phyloP scores from a whole-genome alignment of 2,888 invertebrate species.

The Microdon myrmicae region DNA sequence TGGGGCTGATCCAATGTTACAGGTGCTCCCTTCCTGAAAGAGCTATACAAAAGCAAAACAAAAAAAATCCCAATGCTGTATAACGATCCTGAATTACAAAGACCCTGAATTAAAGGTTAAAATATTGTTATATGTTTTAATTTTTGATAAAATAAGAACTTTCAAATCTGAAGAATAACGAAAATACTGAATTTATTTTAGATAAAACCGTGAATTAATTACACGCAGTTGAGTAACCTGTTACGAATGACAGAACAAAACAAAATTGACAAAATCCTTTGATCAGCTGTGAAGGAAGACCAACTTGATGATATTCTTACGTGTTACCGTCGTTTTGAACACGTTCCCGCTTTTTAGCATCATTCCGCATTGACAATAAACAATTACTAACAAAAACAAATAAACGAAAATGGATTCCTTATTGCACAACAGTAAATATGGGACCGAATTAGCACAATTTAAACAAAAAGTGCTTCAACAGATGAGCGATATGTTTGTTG shows the following conservation, averaged over 20 bases:
- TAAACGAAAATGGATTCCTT: slow-evolving; percentile 15
- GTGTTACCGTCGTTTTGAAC: slow-evolving; percentile 12
- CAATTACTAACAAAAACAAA: slow-evolving; percentile 5
- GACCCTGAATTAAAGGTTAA: too few relatives aligned
- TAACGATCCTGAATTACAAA: background rate
- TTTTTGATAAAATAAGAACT: background rate
- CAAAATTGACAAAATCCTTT: slow-evolving; percentile 9
- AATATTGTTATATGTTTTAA: background rate
- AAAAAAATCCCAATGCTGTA: background rate
- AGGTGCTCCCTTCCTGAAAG: too few relatives aligned
- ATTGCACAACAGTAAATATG: slow-evolving; percentile 9
- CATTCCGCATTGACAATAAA: slow-evolving; percentile 1
- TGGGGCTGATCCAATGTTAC: too few relatives aligned
- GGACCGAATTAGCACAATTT: slow-evolving; percentile 10
- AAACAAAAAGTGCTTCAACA: slow-evolving; percentile 46
- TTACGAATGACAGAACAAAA: slow-evolving; percentile 33
- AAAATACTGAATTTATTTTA: too few relatives aligned
- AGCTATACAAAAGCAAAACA: too few relatives aligned
- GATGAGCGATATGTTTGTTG: slow-evolving; percentile 53
- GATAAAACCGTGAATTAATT: too few relatives aligned
- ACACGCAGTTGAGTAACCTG: too few relatives aligned
- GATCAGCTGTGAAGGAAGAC: background rate
- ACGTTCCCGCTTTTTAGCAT: slow-evolving; percentile 6
- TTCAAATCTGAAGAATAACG: too few relatives aligned
- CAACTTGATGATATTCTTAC: background rate